Percentiles rank a stretch among this genome's conserved stretches.
These are phyloP conservation scores for Coendou prehensilis DNA, from an alignment of 2,797 vertebrate species.

Conservation along the genomic window DNA sequence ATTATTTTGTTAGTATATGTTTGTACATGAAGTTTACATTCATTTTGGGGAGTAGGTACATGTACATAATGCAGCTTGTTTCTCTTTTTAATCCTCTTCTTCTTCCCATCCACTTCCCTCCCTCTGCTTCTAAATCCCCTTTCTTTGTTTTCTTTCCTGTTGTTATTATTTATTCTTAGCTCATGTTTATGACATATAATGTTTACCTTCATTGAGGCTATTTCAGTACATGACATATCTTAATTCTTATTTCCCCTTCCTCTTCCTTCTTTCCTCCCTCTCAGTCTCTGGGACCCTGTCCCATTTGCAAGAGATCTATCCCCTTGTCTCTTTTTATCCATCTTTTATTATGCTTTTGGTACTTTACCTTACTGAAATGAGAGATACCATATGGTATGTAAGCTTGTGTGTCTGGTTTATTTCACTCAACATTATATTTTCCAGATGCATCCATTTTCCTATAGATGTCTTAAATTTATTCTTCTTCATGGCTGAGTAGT, in stretches of 20 bases:
- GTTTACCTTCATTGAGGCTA: background rate
- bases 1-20: background rate
- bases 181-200: background rate
- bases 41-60: background rate
- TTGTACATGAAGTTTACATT: background rate
- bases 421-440: background rate
- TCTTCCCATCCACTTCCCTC: background rate
- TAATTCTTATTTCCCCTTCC: background rate
- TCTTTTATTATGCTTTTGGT: background rate
- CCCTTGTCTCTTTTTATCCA: background rate
- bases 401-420: background rate
- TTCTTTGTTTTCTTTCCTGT: background rate
- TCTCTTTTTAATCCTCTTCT: background rate
- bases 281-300: background rate
- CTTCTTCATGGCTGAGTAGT: background rate
- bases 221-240: background rate
- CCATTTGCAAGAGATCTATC: background rate
- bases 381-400: background rate
- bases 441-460: background rate
- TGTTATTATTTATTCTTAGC: background rate
- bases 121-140: background rate
- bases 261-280: background rate
- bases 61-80: background rate
- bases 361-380: background rate
- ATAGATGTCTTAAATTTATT: background rate